Evolutionary conservation across 2,888 invertebrate species (phyloP), one percentile per base, ranked within the genome.

Genomic region (Branchellion lobata): DNA sequence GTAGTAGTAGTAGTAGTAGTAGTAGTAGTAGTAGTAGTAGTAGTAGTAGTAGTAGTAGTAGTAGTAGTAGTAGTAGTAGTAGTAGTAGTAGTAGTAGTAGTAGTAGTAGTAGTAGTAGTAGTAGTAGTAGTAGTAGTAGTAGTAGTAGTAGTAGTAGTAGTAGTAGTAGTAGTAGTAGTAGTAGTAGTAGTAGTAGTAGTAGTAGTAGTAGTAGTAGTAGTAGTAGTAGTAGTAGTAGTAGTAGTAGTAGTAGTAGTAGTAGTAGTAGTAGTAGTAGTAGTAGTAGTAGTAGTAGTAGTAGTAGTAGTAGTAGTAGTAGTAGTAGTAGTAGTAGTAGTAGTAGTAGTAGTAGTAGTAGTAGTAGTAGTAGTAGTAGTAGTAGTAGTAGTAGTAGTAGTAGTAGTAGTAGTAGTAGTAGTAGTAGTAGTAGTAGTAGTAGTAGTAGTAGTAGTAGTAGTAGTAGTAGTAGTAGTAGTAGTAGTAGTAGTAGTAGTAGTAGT

Each of bases 351-450:
- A 65, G 65, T 5, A 65, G 65, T 65, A 65, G 65, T 5, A 65
- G 65, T 65, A 65, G 65, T 65, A 65, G 65, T 65, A 65, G 65
- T 65, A 65, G 65, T 11, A 65, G 65, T 27, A 65, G 65, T 65
- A 65, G 29, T 65, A 65, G 29, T 27, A 27, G n/a, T 65, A 29
- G 65, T 29, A 29, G n/a, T 65, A 27, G 24, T 27, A 27, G 65
- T 27, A 65, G 29, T 65, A 65, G 65, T 27, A 65, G 65, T 65
- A 65, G 29, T 65, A 65, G 29, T 27, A 27, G n/a, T 65, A 29
- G 65, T 29, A 29, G n/a, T 65, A 27, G 24, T 27, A 27, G 65
- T 27, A 65, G 29, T 65, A 65, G 65, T 65, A 65, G 65, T 27
- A 27, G 65, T 27, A 65, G 29, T 29, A 8, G 65, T 27, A 65